phyloP scores from a whole-genome alignment of 2,113 vertebrate species.

The Hippoglossus stenolepis region DNA sequence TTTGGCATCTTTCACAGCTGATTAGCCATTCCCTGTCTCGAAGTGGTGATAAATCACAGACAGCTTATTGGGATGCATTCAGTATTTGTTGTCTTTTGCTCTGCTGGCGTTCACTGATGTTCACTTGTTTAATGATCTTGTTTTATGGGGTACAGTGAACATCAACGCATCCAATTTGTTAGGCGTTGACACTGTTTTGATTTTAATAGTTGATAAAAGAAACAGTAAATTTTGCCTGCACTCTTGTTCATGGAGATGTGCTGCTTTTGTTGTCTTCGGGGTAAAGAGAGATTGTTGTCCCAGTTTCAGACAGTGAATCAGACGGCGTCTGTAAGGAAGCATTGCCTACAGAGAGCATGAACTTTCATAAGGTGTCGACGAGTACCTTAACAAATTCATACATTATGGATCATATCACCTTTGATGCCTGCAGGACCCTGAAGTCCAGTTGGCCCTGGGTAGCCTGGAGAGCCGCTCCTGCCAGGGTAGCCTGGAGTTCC shows the following conservation, averaged over 20 bases:
- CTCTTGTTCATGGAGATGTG: conserved; percentile 17
- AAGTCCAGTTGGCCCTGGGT: conserved; percentile 79
- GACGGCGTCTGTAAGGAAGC: neutral
- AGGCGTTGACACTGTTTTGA: conserved; percentile 55
- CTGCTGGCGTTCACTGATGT: conserved; percentile 58
- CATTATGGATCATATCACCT: conserved; percentile 71
- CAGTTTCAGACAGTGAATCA: neutral
- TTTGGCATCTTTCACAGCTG: conserved; percentile 55
- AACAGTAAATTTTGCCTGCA: conserved; percentile 41
- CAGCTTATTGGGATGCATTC: conserved; percentile 39
- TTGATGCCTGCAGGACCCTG: conserved; percentile 80
- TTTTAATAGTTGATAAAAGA: conserved; percentile 64
- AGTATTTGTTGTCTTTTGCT: conserved; percentile 62
- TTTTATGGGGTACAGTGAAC: conserved; percentile 63
- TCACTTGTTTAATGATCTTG: conserved; percentile 63
- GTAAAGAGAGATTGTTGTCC: conserved; percentile 19
- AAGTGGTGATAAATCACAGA: conserved; percentile 64
- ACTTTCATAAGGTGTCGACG: neutral
- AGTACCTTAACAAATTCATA: neutral
- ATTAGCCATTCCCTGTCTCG: conserved; percentile 46
- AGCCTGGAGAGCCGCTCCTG: conserved; percentile 77
- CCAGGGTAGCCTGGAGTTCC: conserved; percentile 82
- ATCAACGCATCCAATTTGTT: conserved; percentile 59
- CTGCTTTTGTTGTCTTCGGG: conserved; percentile 39
- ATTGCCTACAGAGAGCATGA: neutral